Base-by-base conservation (phyloP, 92 coral and sea anemone species). In the Heteractis magnifica region DNA sequence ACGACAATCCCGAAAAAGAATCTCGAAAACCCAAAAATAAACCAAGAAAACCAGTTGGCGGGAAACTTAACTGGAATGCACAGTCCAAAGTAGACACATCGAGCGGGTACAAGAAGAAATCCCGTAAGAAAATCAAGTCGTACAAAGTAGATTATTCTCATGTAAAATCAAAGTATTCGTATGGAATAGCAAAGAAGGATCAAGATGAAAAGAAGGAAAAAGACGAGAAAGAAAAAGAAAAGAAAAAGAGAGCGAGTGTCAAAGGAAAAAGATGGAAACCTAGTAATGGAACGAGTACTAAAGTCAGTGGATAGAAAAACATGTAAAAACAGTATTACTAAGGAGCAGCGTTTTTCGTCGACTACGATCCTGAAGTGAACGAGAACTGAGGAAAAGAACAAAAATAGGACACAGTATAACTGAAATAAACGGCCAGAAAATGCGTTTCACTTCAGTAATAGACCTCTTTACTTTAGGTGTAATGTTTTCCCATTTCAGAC, bases 51-150 rank as follows among this genome's bases (percentile, higher is more conserved):
- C 44, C 51, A 5, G 81, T 83, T 13, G 89, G 83, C 9, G 92
- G 92, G 16, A 93, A 89, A 73, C 78, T 93, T 51, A 93, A 93
- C 77, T 93, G 97, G 94, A 89, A 93, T n/a, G 97, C 92, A 3
- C 90, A 76, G 34, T 93, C 97, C 0, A 93, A 91, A 83, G 80
- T 93, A 18, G 92, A 93, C 81, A 88, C 90, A 44, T 84, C 84
- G 1, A 77, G 81, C 34, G 83, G 81, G 16, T 86, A 89, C 76
- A 84, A 82, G 8, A 84, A 83, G 52, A 68, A 64, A 49, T 81
- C 87, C 4, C 78, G 21, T 20, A 89, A 87, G 56, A 93, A 84
- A 71, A 91, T 93, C 81, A 92, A 90, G 51, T 70, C 86, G 4
- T 93, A 77, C 77, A 93, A 93, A 80, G 62, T 65, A n/a, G 92